Base-by-base conservation (phyloP, 2,797 vertebrate genomes). In the Gymnothorax reevesii region DNA sequence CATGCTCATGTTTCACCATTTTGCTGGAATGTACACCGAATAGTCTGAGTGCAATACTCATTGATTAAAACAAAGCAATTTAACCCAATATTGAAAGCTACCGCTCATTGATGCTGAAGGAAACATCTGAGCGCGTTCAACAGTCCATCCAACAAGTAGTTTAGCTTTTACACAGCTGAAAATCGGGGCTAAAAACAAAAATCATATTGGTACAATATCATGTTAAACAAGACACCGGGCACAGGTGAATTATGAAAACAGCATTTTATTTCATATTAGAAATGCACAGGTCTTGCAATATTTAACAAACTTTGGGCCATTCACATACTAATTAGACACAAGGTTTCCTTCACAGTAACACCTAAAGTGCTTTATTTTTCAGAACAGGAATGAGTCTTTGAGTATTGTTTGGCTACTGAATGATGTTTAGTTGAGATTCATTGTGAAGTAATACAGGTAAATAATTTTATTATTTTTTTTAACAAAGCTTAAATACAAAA, bases 311-410 rank as follows among this genome's bases (percentile, higher is more conserved):
- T 80, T 80, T 80, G 77, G 77, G 77, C 77, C 77, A 80, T 80
- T 80, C 77, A 80, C 77, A 80, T 55, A 80, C 77, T 80, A 80
- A 80, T 80, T 55, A 80, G 77, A 80, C 77, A 80, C 10, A 77
- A 64, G 20, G 17, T 62, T 62, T 84, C 83, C 86, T 89, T 91
- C 90, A 90, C 84, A 91, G 85, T 92, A 92, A 95, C 95, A 95
- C 95, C 92, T 95, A 95, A 95, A 95, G 95, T 95, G 95, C 94
- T 95, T 95, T 94, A 94, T 96, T 95, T 94, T 90, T 92, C 88
- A 93, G 93, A 92, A 92, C 92, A 93, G 91, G 77, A 80, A 55
- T 22, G 77, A 25, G 77, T 80, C 20, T 80, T 80, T 80, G 77
- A 80, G 77, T 55, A 80, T 20, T 80, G 49, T 80, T 80, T 91